Evolutionary conservation across 2,797 vertebrate species (phyloP), one percentile per base, ranked within the genome.

Genomic region (Fistularia commersonii): DNA sequence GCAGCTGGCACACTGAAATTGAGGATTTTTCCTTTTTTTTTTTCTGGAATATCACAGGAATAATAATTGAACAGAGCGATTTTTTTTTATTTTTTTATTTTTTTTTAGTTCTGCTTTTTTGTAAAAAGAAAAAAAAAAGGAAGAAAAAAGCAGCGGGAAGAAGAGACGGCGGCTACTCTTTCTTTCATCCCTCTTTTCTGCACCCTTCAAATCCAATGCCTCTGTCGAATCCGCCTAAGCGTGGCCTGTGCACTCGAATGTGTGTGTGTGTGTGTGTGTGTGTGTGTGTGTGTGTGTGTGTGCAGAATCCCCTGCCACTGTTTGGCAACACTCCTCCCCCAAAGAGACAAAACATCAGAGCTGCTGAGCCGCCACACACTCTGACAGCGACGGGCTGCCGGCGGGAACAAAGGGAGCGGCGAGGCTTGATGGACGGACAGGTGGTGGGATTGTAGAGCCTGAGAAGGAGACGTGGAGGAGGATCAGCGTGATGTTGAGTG

Each of bases 131-230:
- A 39, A 11, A 7, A 40, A 41, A 32, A 36, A 41, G 36, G 11
- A 42, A 48, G 37, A 47, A 33, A 49, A 63, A 61, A 34, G 45
- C 39, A 54, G 49, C 48, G 38, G 6, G 7, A 40, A 61, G 41
- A 46, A 5, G 40, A 64, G 47, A 51, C 39, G 12, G 52, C n/a
- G n/a, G n/a, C n/a, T n/a, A n/a, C n/a, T n/a, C n/a, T n/a, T 71
- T 62, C 61, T 69, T 72, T 74, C 54, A 76, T 68, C 66, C 72
- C 50, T 54, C 39, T 64, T 51, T 43, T 58, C 58, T 66, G 55
- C 64, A 14, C 48, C 13, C 41, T 58, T 61, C 76, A 82, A 82
- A 83, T 81, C 83, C 74, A 87, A 83, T 79, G 72, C 69, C 62
- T 67, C 60, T 53, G 53, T 53, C 48, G 63, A 73, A 78, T 83